A percentile compares a stretch with the other conserved stretches of the same genome.
phyloP scores from a whole-genome alignment of 53 echinoderm and acorn worm species.

The Holothuria leucospilota region DNA sequence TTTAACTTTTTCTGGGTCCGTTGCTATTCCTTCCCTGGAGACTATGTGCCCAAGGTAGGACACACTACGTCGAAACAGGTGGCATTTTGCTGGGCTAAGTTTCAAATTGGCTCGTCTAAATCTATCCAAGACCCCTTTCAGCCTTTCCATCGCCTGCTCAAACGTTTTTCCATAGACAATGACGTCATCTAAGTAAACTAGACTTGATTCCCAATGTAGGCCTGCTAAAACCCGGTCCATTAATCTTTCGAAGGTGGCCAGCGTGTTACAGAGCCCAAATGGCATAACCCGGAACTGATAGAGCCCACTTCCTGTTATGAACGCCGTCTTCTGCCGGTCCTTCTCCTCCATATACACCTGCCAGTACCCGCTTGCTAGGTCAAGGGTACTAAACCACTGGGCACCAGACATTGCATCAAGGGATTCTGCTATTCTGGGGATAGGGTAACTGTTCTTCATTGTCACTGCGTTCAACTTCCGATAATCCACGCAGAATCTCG shows the following conservation, averaged over 20 bases:
- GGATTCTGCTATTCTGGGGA: conserved; percentile 57
- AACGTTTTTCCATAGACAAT: conserved; percentile 58
- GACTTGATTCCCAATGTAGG: conserved; percentile 50
- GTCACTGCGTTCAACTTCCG: conserved; percentile 46
- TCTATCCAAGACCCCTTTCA: conserved; percentile 31
- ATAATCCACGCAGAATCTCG: conserved; percentile 41
- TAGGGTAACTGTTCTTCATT: conserved; percentile 41
- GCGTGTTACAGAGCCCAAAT: too few species aligned
- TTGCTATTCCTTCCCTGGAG: conserved; percentile 38
- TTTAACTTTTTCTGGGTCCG: conserved; percentile 48
- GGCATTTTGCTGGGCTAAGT: conserved; percentile 50
- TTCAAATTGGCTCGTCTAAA: conserved; percentile 45
- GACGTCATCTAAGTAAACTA: conserved; percentile 25
- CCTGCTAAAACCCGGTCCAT: conserved; percentile 52
- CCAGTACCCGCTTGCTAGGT: conserved; percentile 66
- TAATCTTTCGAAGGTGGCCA: conserved; percentile 34
- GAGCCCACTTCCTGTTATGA: conserved; percentile 46
- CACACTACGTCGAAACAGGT: conserved; percentile 39
- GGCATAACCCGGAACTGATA: conserved; percentile 30
- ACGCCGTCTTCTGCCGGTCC: conserved; percentile 62
- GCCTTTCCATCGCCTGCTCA: conserved; percentile 44
- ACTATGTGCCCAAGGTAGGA: conserved; percentile 58
- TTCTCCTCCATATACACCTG: conserved; percentile 33
- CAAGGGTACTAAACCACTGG: conserved; percentile 53
- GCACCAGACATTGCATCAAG: conserved; percentile 57